phyloP scores from a whole-genome alignment of 2,888 invertebrate species.

The Limnephilus auricula region DNA sequence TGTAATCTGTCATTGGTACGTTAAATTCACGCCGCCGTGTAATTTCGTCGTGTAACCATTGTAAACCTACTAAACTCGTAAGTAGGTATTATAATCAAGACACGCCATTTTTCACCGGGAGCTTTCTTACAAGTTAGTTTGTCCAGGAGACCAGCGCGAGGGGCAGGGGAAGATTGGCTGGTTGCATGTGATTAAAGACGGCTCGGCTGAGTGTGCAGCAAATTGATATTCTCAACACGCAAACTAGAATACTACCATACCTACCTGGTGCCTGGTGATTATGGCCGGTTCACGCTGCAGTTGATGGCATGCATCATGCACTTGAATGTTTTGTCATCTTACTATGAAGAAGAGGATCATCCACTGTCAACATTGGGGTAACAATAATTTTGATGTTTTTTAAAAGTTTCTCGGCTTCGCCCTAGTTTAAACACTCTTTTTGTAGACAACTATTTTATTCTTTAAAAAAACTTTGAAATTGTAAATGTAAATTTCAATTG shows the following conservation, averaged over 20 bases:
- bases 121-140: background rate
- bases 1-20: no score
- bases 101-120: background rate
- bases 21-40: no score
- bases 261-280: constrained; percentile 15
- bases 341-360: background rate
- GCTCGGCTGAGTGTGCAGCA: constrained; percentile 59
- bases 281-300: background rate
- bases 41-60: no score
- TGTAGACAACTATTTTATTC: no score
- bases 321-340: background rate
- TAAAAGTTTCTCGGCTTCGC: no score
- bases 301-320: background rate
- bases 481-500: no score
- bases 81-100: no score
- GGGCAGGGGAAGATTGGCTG: background rate
- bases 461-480: no score
- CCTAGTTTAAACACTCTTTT: no score
- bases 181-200: constrained; percentile 58
- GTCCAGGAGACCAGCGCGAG: background rate
- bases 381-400: background rate
- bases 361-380: background rate
- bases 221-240: constrained; percentile 64
- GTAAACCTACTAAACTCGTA: no score
- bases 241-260: constrained; percentile 51